Conservation (phyloP, 35 echinoderm and acorn worm species). For the Acanthaster planci region DNA sequence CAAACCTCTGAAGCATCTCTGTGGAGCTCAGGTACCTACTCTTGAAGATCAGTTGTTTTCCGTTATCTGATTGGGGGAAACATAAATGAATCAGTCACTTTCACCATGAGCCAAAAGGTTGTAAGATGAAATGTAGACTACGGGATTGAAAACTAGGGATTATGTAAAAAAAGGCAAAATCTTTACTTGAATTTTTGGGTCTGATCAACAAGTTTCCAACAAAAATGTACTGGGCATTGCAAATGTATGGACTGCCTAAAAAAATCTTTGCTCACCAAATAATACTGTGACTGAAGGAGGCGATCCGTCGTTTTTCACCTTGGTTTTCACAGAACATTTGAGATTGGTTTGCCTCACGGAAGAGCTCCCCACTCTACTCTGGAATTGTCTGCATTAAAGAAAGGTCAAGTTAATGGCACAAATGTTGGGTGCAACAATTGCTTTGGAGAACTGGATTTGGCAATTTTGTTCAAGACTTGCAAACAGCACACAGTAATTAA, state of each 20-base stretch:
- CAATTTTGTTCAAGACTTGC: no score
- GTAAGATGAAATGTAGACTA: no score
- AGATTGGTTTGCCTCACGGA: neutral
- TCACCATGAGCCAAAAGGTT: neutral
- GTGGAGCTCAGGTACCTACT: neutral
- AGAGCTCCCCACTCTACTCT: neutral
- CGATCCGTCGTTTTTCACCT: neutral
- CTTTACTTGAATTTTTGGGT: neutral
- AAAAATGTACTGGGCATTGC: neutral
- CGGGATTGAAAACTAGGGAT: no score
- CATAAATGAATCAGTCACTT: neutral
- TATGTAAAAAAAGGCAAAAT: neutral
- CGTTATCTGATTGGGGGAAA: neutral
- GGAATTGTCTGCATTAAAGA: conserved; percentile 7
- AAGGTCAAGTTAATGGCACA: neutral
- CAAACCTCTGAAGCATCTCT: conserved; percentile 15
- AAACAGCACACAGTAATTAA: no score
- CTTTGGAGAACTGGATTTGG: no score
- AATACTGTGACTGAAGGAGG: neutral
- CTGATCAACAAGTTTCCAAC: neutral
- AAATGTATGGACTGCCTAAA: neutral
- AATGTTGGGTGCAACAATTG: no score
- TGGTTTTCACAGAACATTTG: neutral
- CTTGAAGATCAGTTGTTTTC: conserved; percentile 18
- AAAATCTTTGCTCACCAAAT: neutral